Conservation (phyloP, 2,888 invertebrate genomes). For the Liopterus haemorrhoidalis region DNA sequence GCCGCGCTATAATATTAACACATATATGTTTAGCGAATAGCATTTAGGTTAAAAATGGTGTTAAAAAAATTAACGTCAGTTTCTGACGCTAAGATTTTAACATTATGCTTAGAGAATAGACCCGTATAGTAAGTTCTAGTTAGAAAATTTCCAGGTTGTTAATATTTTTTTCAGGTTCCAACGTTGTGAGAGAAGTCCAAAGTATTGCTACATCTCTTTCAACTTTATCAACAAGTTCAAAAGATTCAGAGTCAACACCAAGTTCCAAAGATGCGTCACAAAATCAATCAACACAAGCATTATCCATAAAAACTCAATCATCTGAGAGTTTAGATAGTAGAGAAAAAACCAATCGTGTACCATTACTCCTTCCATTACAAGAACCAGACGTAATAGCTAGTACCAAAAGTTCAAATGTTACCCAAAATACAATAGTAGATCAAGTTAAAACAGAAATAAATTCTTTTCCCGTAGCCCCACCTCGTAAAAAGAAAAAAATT, state of each 20-base stretch:
- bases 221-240: constrained; percentile 42
- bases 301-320: constrained; percentile 36
- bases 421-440: constrained; percentile 42
- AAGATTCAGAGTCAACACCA: constrained; percentile 43
- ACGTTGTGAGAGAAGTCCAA: constrained; percentile 33
- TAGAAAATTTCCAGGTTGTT: no score
- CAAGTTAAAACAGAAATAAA: constrained; percentile 33
- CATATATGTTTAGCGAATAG: no score
- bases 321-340: constrained; percentile 24
- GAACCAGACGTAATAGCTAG: constrained; percentile 93
- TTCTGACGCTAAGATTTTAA: no score
- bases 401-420: constrained; percentile 63
- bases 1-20: no score
- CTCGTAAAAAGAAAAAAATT: constrained; percentile 69
- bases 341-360: constrained; percentile 16
- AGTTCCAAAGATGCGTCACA: constrained; percentile 42
- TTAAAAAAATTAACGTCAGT: no score
- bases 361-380: constrained; percentile 52
- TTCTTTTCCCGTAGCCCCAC: constrained; percentile 65
- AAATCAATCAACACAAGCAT: constrained; percentile 40
- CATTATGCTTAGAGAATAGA: no score
- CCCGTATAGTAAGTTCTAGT: no score
- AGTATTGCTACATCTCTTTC: constrained; percentile 39
- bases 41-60: no score
- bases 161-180: no score